A percentile compares a stretch with the other conserved stretches of the same genome.
Evolutionary conservation across 2,113 vertebrate species (phyloP).

Genomic region (Triplophysa tibetana): DNA sequence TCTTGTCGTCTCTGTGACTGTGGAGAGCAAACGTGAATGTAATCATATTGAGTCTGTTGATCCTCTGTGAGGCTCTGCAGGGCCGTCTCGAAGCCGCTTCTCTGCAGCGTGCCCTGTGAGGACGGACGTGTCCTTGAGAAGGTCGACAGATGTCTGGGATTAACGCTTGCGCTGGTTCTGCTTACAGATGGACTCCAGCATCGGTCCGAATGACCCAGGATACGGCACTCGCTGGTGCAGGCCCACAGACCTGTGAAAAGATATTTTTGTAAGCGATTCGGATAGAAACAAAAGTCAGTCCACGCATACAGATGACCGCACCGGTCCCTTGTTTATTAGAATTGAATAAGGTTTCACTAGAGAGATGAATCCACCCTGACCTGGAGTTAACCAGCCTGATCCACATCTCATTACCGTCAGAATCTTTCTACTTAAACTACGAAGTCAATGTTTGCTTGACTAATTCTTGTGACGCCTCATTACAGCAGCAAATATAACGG

Average conservation of each 20-base stretch:
- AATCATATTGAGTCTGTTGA: conserved; percentile 89
- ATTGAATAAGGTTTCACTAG: conserved; percentile 2
- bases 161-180: conserved; percentile 74
- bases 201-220: conserved; percentile 93
- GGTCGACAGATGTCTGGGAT: conserved; percentile 78
- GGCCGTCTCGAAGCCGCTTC: conserved; percentile 85
- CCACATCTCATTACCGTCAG: conserved; percentile 7
- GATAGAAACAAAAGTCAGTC: too few species aligned
- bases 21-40: conserved; percentile 84
- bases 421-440: not conserved
- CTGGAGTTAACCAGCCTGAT: not conserved
- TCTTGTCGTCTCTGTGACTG: conserved; percentile 85
- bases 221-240: conserved; percentile 93
- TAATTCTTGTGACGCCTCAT: not conserved
- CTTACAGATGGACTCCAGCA: conserved; percentile 95
- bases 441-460: not conserved
- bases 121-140: conserved; percentile 92
- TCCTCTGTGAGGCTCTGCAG: conserved; percentile 94
- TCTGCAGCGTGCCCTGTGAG: conserved; percentile 84
- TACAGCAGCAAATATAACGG: not conserved
- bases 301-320: too few species aligned
- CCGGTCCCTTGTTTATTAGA: not conserved
- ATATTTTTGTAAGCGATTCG: not conserved
- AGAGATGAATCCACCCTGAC: conserved; percentile 6
- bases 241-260: conserved; percentile 86